These are phyloP conservation scores for Tyto alba DNA, from an alignment of 2,113 vertebrate genomes.

Conservation along the genomic window DNA sequence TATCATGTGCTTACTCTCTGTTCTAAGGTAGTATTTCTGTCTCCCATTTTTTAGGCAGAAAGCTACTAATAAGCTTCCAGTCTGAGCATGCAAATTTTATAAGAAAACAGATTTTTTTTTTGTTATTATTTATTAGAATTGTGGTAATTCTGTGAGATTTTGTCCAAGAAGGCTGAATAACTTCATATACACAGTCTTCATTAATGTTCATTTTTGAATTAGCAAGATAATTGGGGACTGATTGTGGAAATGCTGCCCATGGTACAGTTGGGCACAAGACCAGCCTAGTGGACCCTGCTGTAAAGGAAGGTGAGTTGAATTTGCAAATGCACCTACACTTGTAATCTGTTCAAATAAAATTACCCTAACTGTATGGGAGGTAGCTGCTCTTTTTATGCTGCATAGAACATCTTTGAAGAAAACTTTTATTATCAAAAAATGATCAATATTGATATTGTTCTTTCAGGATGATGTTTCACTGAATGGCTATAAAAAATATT, in stretches of 20 bases:
- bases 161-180: background rate
- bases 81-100: background rate
- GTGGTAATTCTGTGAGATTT: background rate
- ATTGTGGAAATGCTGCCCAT: background rate
- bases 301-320: background rate
- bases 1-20: background rate
- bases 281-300: background rate
- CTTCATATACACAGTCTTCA: background rate
- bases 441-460: conserved; percentile 18
- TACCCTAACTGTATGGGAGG: background rate
- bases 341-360: background rate
- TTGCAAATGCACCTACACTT: background rate
- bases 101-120: background rate
- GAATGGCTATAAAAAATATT: conserved; percentile 87
- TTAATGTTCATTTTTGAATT: background rate
- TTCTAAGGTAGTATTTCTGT: background rate
- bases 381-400: background rate
- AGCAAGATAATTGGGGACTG: background rate
- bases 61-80: background rate
- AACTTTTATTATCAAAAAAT: background rate
- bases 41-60: background rate
- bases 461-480: conserved; percentile 90
- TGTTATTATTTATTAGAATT: background rate
- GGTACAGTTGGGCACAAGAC: background rate
- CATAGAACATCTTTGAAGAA: background rate